Conservation (phyloP, 2,113 vertebrate species). For the Edolisoma coerulescens region DNA sequence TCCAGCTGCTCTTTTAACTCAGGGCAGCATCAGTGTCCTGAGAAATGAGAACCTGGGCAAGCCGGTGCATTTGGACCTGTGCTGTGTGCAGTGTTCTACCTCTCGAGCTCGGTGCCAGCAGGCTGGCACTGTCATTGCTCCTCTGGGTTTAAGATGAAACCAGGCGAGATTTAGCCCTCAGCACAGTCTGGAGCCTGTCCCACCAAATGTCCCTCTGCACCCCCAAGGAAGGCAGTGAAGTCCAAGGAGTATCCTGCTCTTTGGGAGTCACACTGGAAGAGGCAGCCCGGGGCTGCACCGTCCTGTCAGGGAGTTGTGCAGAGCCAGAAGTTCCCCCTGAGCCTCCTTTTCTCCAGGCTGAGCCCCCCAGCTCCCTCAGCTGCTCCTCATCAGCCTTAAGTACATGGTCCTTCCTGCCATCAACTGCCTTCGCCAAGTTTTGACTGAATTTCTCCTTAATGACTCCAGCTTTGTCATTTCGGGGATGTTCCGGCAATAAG, state of each 20-base stretch:
- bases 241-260: background rate
- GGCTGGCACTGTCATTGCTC: background rate
- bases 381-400: background rate
- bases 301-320: background rate
- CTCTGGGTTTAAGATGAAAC: background rate
- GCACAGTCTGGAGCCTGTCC: background rate
- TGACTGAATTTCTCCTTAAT: slow-evolving; percentile 75
- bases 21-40: background rate
- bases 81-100: background rate
- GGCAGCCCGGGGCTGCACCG: background rate
- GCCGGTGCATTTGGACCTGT: background rate
- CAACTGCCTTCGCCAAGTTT: slow-evolving; percentile 57
- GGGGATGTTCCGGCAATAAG: slow-evolving; percentile 71
- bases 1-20: background rate
- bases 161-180: background rate
- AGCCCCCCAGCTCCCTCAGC: background rate
- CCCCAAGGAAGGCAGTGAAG: background rate
- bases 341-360: background rate
- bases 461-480: slow-evolving; percentile 73
- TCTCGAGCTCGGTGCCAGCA: accelerated
- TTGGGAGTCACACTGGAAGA: no score
- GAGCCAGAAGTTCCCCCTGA: background rate
- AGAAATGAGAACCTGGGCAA: background rate
- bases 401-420: slow-evolving; percentile 52
- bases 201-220: background rate